phyloP scores from a whole-genome alignment of 2,888 invertebrate species.

The Eilema sororculum region DNA sequence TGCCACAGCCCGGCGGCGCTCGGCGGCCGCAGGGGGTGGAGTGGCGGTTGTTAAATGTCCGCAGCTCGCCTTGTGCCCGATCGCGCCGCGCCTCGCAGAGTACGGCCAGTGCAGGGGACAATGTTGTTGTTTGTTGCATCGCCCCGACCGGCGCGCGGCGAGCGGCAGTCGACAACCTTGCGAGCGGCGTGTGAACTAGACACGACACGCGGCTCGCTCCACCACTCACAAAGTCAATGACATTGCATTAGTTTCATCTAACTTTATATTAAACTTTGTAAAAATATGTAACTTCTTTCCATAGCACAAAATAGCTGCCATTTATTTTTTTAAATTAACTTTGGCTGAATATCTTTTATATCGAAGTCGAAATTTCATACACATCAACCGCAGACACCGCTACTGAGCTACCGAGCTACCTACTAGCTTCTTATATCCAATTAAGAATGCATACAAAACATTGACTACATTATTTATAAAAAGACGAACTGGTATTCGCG shows the following conservation, averaged over 20 bases:
- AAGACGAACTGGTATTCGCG: background rate
- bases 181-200: constrained; percentile 16
- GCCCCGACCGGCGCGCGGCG: background rate
- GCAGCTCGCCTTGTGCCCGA: constrained; percentile 59
- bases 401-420: background rate
- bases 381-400: too few species aligned
- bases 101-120: too few species aligned
- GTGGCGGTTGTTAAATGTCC: constrained; percentile 43
- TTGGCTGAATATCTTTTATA: background rate
- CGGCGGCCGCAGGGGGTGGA: background rate
- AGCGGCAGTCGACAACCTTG: too few species aligned
- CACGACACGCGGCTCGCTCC: constrained; percentile 3
- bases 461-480: background rate
- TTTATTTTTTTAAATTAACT: background rate
- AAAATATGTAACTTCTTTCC: too few species aligned
- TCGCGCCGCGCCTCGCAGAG: constrained; percentile 15
- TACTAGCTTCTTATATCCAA: background rate
- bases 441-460: background rate
- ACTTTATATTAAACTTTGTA: background rate
- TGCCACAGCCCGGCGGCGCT: too few species aligned
- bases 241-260: background rate
- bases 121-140: too few species aligned
- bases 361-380: background rate
- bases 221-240: background rate
- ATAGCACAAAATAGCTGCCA: background rate